These are phyloP conservation scores for Napeogenes inachia DNA, from an alignment of 2,888 invertebrate genomes.

Conservation along the genomic window DNA sequence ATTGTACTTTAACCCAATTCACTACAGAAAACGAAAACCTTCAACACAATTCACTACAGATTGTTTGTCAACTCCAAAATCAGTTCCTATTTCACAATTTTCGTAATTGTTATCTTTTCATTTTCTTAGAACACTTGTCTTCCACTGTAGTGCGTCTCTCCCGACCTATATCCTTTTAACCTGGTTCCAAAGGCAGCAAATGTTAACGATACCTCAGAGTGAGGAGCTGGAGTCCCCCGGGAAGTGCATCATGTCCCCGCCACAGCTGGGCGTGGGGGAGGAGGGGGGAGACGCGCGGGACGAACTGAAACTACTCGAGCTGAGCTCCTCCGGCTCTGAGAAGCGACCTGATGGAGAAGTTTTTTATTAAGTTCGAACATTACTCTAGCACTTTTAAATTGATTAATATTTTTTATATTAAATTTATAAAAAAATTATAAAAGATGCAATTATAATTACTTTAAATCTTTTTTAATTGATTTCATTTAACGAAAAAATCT, in stretches of 20 bases:
- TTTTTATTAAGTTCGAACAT: too few relatives aligned
- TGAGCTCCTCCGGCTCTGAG: conserved; percentile 85
- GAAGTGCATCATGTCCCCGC: conserved; percentile 87
- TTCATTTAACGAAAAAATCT: too few relatives aligned
- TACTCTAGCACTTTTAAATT: conserved; percentile 37
- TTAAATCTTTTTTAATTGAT: too few relatives aligned
- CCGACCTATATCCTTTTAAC: conserved; percentile 8
- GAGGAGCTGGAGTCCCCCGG: conserved; percentile 86
- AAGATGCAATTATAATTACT: too few relatives aligned
- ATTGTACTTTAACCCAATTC: too few relatives aligned
- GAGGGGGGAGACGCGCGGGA: conserved; percentile 86
- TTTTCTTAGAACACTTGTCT: neutral
- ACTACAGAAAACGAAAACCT: neutral
- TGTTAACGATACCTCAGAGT: conserved; percentile 29
- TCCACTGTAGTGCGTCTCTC: neutral
- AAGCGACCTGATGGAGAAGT: conserved; percentile 62
- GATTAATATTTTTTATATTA: conserved; percentile 25
- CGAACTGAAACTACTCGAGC: conserved; percentile 91
- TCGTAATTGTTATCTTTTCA: neutral
- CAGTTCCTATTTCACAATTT: neutral
- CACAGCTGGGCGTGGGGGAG: conserved; percentile 85
- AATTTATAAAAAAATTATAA: neutral
- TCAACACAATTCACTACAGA: neutral
- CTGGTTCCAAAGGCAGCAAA: conserved; percentile 28
- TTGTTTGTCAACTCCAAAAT: too few relatives aligned